Conservation (phyloP, 2,797 vertebrate species). For the Salarias fasciatus region DNA sequence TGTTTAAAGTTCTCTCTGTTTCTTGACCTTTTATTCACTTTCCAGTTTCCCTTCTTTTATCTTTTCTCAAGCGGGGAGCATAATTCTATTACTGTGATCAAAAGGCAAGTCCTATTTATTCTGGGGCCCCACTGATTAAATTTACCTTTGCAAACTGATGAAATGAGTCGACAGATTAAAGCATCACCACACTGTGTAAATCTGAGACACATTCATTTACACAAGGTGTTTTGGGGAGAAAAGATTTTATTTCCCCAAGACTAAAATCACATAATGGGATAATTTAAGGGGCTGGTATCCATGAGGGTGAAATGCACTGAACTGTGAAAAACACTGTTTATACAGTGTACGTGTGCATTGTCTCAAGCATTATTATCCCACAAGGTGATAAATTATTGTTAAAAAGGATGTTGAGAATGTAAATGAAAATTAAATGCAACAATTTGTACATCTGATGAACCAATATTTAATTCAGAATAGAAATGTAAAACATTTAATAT, state of each 20-base stretch:
- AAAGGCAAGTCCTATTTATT: conserved; percentile 47
- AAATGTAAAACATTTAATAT: no score
- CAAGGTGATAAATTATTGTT: no score
- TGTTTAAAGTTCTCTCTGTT: conserved; percentile 28
- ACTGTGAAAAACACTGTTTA: not conserved
- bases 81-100: conserved; percentile 44
- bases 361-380: not conserved
- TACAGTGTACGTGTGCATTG: not conserved
- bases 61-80: conserved; percentile 16
- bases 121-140: conserved; percentile 42
- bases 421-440: no score
- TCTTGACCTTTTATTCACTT: conserved; percentile 42
- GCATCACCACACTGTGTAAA: conserved; percentile 23
- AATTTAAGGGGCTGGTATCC: not conserved
- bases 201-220: conserved; percentile 11
- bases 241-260: not conserved
- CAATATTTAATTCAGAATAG: no score
- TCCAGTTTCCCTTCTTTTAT: conserved; percentile 34
- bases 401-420: no score
- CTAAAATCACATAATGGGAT: no score
- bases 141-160: conserved; percentile 44
- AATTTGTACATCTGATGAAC: no score
- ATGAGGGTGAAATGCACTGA: not conserved
- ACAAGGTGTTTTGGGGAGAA: conserved; percentile 3
- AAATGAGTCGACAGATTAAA: conserved; percentile 50